phyloP scores from a whole-genome alignment of 2,113 vertebrate species.

The Dromas ardeola region DNA sequence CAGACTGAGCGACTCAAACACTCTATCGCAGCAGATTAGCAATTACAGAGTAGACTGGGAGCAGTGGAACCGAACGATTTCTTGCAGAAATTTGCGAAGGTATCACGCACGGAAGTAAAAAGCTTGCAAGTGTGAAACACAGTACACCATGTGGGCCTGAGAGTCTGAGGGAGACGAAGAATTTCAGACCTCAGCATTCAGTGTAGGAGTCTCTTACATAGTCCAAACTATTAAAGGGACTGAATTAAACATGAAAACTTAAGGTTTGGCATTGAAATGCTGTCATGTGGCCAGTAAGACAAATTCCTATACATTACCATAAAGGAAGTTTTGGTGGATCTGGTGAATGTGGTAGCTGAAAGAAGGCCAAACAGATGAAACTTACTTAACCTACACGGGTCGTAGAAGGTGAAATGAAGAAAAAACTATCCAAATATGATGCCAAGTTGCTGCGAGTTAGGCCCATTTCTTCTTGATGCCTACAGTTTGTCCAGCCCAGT shows the following conservation, averaged over 20 bases:
- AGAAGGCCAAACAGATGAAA: background rate
- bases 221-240: background rate
- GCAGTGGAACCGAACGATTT: background rate
- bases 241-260: background rate
- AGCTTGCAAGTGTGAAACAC: fast-evolving
- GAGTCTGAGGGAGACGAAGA: background rate
- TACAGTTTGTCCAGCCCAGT: background rate
- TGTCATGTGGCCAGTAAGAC: fast-evolving
- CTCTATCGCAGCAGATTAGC: too few relatives aligned
- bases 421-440: background rate
- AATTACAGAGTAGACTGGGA: background rate
- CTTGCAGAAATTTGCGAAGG: background rate
- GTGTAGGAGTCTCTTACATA: background rate
- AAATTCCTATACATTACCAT: background rate
- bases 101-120: fast-evolving
- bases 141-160: fast-evolving
- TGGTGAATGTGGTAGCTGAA: background rate
- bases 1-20: too few relatives aligned
- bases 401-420: background rate
- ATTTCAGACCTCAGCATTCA: background rate
- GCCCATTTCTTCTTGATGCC: background rate
- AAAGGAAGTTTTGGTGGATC: background rate
- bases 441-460: background rate
- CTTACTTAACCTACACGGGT: background rate
- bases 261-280: background rate